phyloP scores from a whole-genome alignment of 2,797 vertebrate genomes.

The Salarias fasciatus region DNA sequence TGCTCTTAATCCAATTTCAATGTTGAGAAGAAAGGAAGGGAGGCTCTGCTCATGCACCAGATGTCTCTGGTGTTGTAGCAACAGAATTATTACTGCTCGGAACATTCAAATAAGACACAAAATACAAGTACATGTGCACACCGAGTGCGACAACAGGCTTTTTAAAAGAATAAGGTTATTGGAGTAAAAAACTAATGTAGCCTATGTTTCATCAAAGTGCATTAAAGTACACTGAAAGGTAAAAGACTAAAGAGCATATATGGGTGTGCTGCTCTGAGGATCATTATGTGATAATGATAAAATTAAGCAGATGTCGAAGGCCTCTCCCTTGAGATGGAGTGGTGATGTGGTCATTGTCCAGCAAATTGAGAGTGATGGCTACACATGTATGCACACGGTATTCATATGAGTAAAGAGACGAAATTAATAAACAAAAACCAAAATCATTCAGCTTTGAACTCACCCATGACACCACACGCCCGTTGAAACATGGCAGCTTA shows the following conservation, averaged over 20 bases:
- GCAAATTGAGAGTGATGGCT: conserved; percentile 62
- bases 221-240: neutral
- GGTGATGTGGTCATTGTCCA: conserved; percentile 41
- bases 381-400: conserved; percentile 27
- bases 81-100: conserved; percentile 36
- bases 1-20: conserved; percentile 74
- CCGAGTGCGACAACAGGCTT: conserved; percentile 8
- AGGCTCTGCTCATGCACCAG: conserved; percentile 41
- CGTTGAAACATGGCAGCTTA: conserved; percentile 97
- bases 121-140: conserved; percentile 23
- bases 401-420: conserved; percentile 4
- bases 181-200: neutral
- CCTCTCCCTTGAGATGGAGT: conserved; percentile 44
- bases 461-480: conserved; percentile 98
- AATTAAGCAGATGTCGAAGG: conserved; percentile 44
- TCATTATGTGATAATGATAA: conserved; percentile 55
- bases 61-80: conserved; percentile 57
- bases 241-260: neutral
- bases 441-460: conserved; percentile 55
- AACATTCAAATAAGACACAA: conserved; percentile 26
- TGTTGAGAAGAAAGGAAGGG: conserved; percentile 43
- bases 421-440: conserved; percentile 25
- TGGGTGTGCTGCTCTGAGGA: conserved; percentile 19
- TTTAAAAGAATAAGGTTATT: conserved; percentile 1
- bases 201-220: neutral